A percentile compares a stretch with the other conserved stretches of the same genome.
phyloP scores from a whole-genome alignment of 2,888 invertebrate species.

The Achlya flavicornis region DNA sequence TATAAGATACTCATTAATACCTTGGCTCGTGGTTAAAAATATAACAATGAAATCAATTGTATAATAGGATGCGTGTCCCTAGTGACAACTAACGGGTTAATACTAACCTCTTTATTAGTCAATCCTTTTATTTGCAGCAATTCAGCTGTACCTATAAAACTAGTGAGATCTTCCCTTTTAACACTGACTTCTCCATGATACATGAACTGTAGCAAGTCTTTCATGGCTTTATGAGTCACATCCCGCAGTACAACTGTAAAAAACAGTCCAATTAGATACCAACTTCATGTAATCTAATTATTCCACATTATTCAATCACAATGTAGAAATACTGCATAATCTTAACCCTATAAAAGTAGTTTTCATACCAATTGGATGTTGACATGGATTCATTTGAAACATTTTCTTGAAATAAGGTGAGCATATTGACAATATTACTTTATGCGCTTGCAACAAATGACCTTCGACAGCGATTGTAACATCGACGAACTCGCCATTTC shows the following conservation, averaged over 20 bases:
- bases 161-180: slow-evolving; percentile 87
- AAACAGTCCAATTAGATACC: slow-evolving; percentile 15
- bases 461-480: slow-evolving; percentile 86
- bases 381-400: slow-evolving; percentile 86
- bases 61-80: too few species aligned
- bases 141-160: slow-evolving; percentile 89
- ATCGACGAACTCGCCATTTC: slow-evolving; percentile 85
- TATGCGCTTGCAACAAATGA: slow-evolving; percentile 87
- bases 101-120: slow-evolving; percentile 81
- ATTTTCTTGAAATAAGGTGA: slow-evolving; percentile 89
- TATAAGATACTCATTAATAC: too few species aligned
- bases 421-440: slow-evolving; percentile 88
- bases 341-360: not conserved
- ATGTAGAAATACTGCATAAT: too few species aligned
- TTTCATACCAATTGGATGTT: slow-evolving; percentile 85
- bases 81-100: too few species aligned
- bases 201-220: slow-evolving; percentile 89
- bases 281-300: not conserved
- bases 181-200: slow-evolving; percentile 91
- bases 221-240: slow-evolving; percentile 88
- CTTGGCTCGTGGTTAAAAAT: too few species aligned
- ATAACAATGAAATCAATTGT: too few species aligned
- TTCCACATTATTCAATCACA: too few species aligned
- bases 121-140: slow-evolving; percentile 89
- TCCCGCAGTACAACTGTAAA: slow-evolving; percentile 87